Evolutionary conservation across 1,140 invertebrate genomes (phyloP), one percentile per base, ranked within the genome.

Genomic region (Paralvinella palmiformis): DNA sequence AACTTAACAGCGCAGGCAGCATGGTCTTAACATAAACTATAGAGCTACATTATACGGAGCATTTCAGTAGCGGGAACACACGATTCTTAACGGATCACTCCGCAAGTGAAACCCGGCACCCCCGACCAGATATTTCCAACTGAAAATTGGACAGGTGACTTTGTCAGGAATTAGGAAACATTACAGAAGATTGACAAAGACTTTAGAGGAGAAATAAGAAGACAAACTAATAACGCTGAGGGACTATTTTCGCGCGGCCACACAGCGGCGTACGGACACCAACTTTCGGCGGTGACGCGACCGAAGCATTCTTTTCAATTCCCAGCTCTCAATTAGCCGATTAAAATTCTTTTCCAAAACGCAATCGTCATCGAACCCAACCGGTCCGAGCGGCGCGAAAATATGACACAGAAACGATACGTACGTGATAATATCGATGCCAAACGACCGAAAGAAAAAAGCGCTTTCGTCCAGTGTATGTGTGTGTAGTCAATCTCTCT

Each of bases 61-160:
- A 74, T 73, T 72, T 74, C 74, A 75, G 70, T 77, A 77, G 75
- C 75, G 75, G 74, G 72, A 77, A 77, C 72, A 77, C 72, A 69
- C 62, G 66, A 65, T 52, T 2, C 48, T 20, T 52, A 27, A 22
- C 48, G 31, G n/a, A 52, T 52, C 48, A 52, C 48, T 52, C 24
- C 48, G 48, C 48, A 22, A 10, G 24, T 52, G 24, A 29, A 52
- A 52, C 31, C 48, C 24, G 24, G 48, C 31, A 27, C 31, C 48
- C 48, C 6, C 24, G 31, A 29, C 24, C 31, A 10, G 7, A 29
- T 20, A 52, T 27, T 27, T 1, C 31, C 17, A 3, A 20, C 48
- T 52, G 48, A 22, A 52, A 52, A 52, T 20, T 13, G 24, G 24
- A 22, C n/a, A 27, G 17, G 24, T 27, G 10, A 20, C 31, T 52